Evolutionary conservation across 2,888 invertebrate genomes (phyloP), one percentile per base, ranked within the genome.

Genomic region (Polymixis lichenea): DNA sequence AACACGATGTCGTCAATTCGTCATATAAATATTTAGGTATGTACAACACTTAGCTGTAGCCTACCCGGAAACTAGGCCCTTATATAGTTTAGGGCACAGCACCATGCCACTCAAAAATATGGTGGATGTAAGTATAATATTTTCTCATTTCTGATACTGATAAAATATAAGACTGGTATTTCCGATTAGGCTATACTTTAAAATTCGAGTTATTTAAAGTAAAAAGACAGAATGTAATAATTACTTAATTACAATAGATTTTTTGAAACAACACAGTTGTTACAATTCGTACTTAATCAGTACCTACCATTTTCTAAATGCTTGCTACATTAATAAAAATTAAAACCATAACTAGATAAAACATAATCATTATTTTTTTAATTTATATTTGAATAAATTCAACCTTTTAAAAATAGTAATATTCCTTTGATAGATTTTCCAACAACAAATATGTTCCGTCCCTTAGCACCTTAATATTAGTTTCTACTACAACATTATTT

Each of bases 211-310:
- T 72, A 78, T 38, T 58, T 79, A 77, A 80, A 70, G 64, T 67
- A 58, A 72, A 68, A 72, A 73, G 49, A 69, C 73, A 80, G 72
- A 79, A 72, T 73, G 58, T 78, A 75, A 79, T 75, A 83, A 80
- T 77, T 53, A 62, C 66, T 80, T 84, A 82, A 82, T 71, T 84
- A 87, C 81, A 86, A 87, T 87, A 85, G 70, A 65, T 69, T 68
- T 77, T 82, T 86, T 88, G 89, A 93, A 93, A 95, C 95, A 96
- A 96, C 96, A 96, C 92, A 94, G 95, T 96, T 96, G 95, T 95
- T 95, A 96, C 95, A 92, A 90, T 86, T 91, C 90, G 94, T 96
- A 95, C 95, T 95, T 92, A 87, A 92, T 86, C 89, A 95, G 95
- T 95, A 96, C 95, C 91, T 95, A 95, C 92, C 89, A 81, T 83